A percentile compares a stretch with the other conserved stretches of the same genome.
Conservation (phyloP, 2,888 invertebrate species). For the Fabriciana adippe region DNA sequence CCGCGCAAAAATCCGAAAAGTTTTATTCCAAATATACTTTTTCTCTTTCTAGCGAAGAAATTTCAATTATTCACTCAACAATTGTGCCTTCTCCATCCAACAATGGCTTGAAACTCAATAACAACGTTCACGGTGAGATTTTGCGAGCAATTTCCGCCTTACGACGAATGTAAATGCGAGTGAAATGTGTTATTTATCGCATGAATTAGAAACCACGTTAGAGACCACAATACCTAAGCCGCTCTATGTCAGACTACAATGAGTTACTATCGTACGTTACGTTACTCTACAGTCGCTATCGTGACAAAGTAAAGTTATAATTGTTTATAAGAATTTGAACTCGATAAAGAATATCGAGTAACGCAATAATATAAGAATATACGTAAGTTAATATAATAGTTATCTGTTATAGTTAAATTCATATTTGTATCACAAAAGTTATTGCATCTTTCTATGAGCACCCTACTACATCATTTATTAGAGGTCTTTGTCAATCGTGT, state of each 20-base stretch:
- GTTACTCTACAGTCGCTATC: not conserved
- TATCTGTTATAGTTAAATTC: no score
- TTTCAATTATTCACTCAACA: not conserved
- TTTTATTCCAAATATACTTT: no score
- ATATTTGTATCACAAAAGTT: no score
- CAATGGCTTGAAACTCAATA: constrained; percentile 47
- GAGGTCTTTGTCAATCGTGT: no score
- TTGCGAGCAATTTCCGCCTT: constrained; percentile 75
- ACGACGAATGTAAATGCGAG: constrained; percentile 74
- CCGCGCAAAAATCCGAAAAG: no score
- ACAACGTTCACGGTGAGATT: constrained; percentile 62
- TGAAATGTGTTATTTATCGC: constrained; percentile 77
- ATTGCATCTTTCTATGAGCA: no score
- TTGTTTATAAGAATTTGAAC: no score
- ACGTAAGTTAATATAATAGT: no score
- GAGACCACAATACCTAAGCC: constrained; percentile 26
- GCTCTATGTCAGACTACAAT: constrained; percentile 1
- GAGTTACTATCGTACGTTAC: not conserved
- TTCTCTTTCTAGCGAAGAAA: not conserved
- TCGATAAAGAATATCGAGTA: no score
- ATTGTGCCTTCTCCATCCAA: constrained; percentile 51
- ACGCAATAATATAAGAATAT: no score
- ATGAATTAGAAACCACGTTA: constrained; percentile 64
- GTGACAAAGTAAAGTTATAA: no score
- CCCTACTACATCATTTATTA: no score